Evolutionary conservation across 2,113 vertebrate genomes (phyloP).

Genomic region (Cnemophilus loriae): DNA sequence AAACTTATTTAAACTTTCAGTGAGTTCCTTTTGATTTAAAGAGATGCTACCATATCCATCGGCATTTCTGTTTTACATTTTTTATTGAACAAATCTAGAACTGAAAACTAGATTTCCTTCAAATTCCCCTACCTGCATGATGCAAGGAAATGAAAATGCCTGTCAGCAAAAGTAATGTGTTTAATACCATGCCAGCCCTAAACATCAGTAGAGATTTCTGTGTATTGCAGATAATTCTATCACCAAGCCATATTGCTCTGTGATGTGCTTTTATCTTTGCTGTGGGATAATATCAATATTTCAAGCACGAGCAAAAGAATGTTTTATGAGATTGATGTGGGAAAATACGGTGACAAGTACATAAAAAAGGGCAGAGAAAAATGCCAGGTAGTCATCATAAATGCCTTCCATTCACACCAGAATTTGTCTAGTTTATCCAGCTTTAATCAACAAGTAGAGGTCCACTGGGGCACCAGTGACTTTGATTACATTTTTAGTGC

Average conservation of each 20-base stretch:
- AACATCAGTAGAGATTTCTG: constrained; percentile 75
- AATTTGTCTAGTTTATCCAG: constrained; percentile 37
- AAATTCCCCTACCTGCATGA: constrained; percentile 59
- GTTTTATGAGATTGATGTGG: constrained; percentile 71
- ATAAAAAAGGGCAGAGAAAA: constrained; percentile 65
- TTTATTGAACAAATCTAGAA: constrained; percentile 60
- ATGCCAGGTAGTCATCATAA: constrained; percentile 48
- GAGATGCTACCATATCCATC: background rate
- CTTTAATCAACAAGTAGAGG: background rate
- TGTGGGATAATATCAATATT: constrained; percentile 72
- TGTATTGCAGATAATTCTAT: constrained; percentile 75
- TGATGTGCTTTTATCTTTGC: constrained; percentile 73
- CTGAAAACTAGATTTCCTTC: constrained; percentile 68
- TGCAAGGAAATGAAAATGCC: constrained; percentile 72
- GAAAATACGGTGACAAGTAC: constrained; percentile 67
- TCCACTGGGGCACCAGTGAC: background rate
- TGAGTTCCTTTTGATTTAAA: constrained; percentile 59
- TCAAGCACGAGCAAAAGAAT: constrained; percentile 67
- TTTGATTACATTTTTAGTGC: constrained; percentile 27
- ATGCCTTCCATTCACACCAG: constrained; percentile 3
- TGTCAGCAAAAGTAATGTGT: constrained; percentile 80
- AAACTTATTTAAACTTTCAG: constrained; percentile 40
- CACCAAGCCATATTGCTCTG: constrained; percentile 68
- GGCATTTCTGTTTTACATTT: constrained; percentile 57
- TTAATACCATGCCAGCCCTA: constrained; percentile 74